Evolutionary conservation across 2,888 invertebrate species (phyloP).

Genomic region (Volucella zonaria): DNA sequence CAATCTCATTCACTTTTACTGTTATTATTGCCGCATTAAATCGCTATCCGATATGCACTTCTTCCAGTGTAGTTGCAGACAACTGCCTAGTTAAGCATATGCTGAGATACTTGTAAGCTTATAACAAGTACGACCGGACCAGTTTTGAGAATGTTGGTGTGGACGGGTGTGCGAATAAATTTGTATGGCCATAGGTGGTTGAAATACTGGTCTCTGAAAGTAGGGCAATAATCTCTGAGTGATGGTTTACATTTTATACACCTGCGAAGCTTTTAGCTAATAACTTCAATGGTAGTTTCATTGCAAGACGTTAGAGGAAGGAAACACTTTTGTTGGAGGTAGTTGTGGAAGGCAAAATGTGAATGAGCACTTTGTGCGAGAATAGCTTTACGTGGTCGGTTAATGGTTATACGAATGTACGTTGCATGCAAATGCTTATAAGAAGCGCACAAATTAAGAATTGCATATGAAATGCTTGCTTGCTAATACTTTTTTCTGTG

Average conservation of each 20-base stretch:
- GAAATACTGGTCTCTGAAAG: slow-evolving; percentile 55
- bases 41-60: slow-evolving; percentile 22
- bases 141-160: slow-evolving; percentile 39
- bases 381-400: too few species aligned
- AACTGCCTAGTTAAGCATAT: slow-evolving; percentile 15
- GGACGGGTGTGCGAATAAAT: slow-evolving; percentile 5
- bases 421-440: too few species aligned
- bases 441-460: too few species aligned
- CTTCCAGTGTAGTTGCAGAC: slow-evolving; percentile 16
- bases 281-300: too few species aligned
- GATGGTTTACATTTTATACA: slow-evolving; percentile 27
- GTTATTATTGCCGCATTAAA: slow-evolving; percentile 57
- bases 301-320: too few species aligned
- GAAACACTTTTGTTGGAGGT: too few species aligned
- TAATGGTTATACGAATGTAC: too few species aligned
- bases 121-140: slow-evolving; percentile 33
- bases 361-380: too few species aligned
- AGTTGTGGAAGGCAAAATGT: too few species aligned
- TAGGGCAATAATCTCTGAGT: slow-evolving; percentile 57
- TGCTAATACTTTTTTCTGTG: too few species aligned
- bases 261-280: slow-evolving; percentile 6
- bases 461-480: too few species aligned
- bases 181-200: slow-evolving; percentile 36
- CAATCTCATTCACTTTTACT: slow-evolving; percentile 68
- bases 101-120: neutral